phyloP scores from a whole-genome alignment of 2,888 invertebrate genomes.

The Troides aeacus region DNA sequence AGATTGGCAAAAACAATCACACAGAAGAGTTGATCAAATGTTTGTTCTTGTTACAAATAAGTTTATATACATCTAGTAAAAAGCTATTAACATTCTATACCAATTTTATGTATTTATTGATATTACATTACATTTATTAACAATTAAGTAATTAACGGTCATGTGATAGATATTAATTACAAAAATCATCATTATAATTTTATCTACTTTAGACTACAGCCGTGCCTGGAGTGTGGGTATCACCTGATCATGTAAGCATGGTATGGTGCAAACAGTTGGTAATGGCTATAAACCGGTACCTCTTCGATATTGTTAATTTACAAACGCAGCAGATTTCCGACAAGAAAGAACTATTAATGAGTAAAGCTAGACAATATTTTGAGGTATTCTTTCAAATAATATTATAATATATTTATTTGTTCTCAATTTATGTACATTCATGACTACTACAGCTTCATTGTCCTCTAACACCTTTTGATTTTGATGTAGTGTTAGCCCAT shows the following conservation, averaged over 20 bases:
- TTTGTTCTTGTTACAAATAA: too few relatives aligned
- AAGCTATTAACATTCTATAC: too few relatives aligned
- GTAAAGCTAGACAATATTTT: conserved; percentile 58
- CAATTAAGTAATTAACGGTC: too few relatives aligned
- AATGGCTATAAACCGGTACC: conserved; percentile 86
- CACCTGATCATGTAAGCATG: conserved; percentile 94
- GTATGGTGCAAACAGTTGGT: conserved; percentile 97
- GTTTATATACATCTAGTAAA: too few relatives aligned
- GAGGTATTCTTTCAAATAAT: conserved; percentile 46
- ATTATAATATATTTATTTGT: not conserved
- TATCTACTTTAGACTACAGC: conserved; percentile 80
- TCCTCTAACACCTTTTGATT: too few relatives aligned
- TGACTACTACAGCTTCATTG: not conserved
- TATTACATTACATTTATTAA: too few relatives aligned
- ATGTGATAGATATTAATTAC: too few relatives aligned
- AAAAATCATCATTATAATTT: not conserved
- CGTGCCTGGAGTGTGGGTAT: conserved; percentile 91
- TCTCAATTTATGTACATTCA: not conserved
- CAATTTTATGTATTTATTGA: too few relatives aligned
- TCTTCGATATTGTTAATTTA: conserved; percentile 89
- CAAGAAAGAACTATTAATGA: conserved; percentile 44
- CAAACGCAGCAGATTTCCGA: conserved; percentile 57
- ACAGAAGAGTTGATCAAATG: too few relatives aligned
- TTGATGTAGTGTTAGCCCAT: too few relatives aligned
- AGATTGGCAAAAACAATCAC: too few relatives aligned